Percentiles rank a stretch among this genome's conserved stretches.
Evolutionary conservation across 2,888 invertebrate species (phyloP).

Genomic region (Aphodius sticticus): DNA sequence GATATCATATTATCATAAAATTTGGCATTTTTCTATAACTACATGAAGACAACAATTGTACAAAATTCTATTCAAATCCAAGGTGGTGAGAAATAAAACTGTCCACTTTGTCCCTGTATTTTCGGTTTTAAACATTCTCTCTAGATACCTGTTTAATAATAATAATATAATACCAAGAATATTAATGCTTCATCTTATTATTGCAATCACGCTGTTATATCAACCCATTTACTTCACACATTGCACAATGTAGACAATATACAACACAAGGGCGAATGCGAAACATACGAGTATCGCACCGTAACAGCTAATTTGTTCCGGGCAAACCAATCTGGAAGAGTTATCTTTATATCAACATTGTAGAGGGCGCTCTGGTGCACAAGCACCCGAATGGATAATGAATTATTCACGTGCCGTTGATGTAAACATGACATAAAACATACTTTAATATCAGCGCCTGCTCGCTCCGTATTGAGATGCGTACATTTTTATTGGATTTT

Average conservation of each 20-base stretch:
- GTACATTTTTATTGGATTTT: constrained; percentile 24
- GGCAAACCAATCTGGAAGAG: neutral
- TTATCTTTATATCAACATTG: neutral
- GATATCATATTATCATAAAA: no score
- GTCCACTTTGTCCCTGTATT: no score
- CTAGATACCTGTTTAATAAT: no score
- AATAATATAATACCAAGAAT: no score
- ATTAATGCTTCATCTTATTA: no score
- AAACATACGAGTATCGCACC: neutral
- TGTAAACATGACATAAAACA: constrained; percentile 26
- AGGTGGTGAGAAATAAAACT: no score
- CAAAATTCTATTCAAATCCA: no score
- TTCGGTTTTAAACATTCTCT: no score
- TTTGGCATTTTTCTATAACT: no score
- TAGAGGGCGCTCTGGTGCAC: neutral
- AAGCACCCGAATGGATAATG: constrained; percentile 6
- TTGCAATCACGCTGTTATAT: no score
- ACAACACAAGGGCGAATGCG: neutral
- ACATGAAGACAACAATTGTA: no score
- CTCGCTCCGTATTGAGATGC: constrained; percentile 6
- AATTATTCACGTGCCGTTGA: constrained; percentile 17
- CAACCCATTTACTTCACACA: neutral
- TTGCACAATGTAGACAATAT: neutral
- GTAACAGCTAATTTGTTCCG: neutral
- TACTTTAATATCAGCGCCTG: constrained; percentile 19